A percentile compares a stretch with the other conserved stretches of the same genome.
phyloP scores from a whole-genome alignment of 2,888 invertebrate genomes.

The Eudemis profundana region DNA sequence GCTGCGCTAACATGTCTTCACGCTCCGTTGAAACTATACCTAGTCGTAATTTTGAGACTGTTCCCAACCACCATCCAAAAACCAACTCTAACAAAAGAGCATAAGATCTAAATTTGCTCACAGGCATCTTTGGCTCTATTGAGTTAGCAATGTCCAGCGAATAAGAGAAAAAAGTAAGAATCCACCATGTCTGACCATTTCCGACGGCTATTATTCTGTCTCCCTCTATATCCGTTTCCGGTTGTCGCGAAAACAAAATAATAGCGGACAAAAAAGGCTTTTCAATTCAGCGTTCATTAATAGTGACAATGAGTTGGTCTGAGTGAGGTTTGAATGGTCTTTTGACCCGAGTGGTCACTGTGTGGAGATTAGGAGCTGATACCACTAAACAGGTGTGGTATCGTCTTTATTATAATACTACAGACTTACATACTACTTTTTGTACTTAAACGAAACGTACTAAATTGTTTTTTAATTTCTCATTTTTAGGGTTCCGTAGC shows the following conservation, averaged over 20 bases:
- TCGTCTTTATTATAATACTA: too few relatives aligned
- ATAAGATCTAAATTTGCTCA: conserved; percentile 53
- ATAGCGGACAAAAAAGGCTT: conserved; percentile 66
- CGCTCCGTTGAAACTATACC: conserved; percentile 59
- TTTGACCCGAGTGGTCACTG: conserved; percentile 26
- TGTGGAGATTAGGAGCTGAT: background rate
- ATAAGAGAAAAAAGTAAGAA: conserved; percentile 78
- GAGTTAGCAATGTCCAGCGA: conserved; percentile 77
- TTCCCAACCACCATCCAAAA: conserved; percentile 44
- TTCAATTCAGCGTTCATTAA: conserved; percentile 54
- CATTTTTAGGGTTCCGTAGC: too few relatives aligned
- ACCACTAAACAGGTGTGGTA: conserved; percentile 7
- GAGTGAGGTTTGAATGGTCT: conserved; percentile 7
- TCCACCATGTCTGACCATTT: conserved; percentile 84
- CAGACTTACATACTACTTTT: too few relatives aligned
- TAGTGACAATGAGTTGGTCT: conserved; percentile 52
- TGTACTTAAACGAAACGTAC: too few relatives aligned
- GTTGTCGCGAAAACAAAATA: conserved; percentile 83
- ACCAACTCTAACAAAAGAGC: conserved; percentile 33
- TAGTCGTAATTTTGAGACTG: conserved; percentile 55
- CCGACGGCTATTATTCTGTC: conserved; percentile 85
- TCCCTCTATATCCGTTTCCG: conserved; percentile 85
- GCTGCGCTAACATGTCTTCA: conserved; percentile 59
- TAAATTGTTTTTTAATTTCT: too few relatives aligned
- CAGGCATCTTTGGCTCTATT: conserved; percentile 57